These are phyloP conservation scores for Meloe dianella DNA, from an alignment of 2,888 invertebrate species.

Conservation along the genomic window DNA sequence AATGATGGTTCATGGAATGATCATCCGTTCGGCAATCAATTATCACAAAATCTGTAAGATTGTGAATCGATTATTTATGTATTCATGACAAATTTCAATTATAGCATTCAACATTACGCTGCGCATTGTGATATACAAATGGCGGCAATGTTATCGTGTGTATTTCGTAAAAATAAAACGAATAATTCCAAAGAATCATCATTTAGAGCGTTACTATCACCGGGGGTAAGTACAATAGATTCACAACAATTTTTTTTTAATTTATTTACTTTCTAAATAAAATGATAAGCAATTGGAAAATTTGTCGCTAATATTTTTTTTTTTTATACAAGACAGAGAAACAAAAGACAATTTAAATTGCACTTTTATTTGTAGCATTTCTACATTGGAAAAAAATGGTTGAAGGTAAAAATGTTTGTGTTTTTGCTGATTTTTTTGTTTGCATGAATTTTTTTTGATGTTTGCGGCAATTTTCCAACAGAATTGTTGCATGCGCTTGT, in stretches of 20 bases:
- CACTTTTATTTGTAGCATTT: constrained; percentile 63
- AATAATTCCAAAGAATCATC: constrained; percentile 41
- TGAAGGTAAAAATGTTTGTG: constrained; percentile 66
- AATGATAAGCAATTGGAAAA: constrained; percentile 1
- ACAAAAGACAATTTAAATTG: constrained; percentile 16
- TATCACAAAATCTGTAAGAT: constrained; percentile 85
- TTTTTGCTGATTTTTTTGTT: too few relatives aligned
- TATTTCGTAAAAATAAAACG: constrained; percentile 70
- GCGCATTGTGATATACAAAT: constrained; percentile 87
- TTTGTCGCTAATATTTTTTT: constrained; percentile 21
- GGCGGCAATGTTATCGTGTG: constrained; percentile 91
- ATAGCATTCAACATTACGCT: constrained; percentile 81
- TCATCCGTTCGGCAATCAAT: constrained; percentile 85
- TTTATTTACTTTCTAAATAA: background rate
- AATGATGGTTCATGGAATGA: constrained; percentile 79
- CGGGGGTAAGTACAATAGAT: constrained; percentile 52
- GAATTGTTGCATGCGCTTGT: background rate
- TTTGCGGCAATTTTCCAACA: constrained; percentile 8
- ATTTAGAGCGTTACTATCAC: constrained; percentile 42
- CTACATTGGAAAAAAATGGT: constrained; percentile 67
- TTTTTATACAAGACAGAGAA: too few relatives aligned
- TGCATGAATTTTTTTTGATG: background rate
- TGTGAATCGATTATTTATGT: too few relatives aligned
- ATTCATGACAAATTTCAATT: constrained; percentile 17
- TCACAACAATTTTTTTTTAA: constrained; percentile 16